Conservation (phyloP, 2,888 invertebrate species). For the Nomada lathburiana region DNA sequence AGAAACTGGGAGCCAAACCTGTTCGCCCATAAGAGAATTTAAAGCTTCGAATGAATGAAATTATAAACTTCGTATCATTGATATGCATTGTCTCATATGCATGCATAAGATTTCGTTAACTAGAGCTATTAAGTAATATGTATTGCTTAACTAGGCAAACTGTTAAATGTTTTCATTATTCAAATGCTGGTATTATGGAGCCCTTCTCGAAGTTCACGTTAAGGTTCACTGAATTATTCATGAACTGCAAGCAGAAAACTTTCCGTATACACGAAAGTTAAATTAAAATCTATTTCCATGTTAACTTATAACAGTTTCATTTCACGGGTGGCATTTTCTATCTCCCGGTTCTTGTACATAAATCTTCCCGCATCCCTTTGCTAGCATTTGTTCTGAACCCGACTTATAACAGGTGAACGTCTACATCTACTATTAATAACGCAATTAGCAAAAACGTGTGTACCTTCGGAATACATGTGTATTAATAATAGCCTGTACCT, state of each 20-base stretch:
- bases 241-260: constrained; percentile 47
- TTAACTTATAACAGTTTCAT: constrained; percentile 48
- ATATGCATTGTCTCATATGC: not conserved
- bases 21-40: not conserved
- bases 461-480: not conserved
- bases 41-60: not conserved
- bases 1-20: not conserved
- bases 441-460: not conserved
- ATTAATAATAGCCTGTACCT: not conserved
- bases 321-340: not conserved
- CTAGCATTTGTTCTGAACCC: constrained; percentile 30
- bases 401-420: not conserved
- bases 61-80: not conserved
- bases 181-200: constrained; percentile 42
- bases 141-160: constrained; percentile 32
- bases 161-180: constrained; percentile 57
- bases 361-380: constrained; percentile 20
- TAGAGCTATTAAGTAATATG: constrained; percentile 23
- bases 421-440: constrained; percentile 13
- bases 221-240: constrained; percentile 61
- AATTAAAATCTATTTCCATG: constrained; percentile 62
- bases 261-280: constrained; percentile 52
- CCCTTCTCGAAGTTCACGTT: constrained; percentile 43
- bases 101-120: not conserved
- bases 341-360: not conserved